Conservation (phyloP, 1,140 invertebrate species). For the Lasaia peninsularis region DNA sequence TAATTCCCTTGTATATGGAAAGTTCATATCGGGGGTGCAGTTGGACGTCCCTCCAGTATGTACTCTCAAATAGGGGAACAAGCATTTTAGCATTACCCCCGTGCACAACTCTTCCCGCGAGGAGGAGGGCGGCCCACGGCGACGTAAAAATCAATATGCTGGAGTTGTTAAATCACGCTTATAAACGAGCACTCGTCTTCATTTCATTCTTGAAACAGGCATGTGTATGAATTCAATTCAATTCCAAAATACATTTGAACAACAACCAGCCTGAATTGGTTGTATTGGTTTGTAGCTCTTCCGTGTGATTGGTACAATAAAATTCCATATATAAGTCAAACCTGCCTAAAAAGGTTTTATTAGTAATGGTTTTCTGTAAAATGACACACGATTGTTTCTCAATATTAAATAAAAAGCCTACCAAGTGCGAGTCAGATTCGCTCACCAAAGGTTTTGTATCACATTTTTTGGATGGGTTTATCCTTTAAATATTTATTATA, state of each 20-base stretch:
- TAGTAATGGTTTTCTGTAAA: too few relatives aligned
- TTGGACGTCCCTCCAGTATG: slow-evolving; percentile 71
- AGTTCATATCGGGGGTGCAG: slow-evolving; percentile 34
- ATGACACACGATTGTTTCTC: too few relatives aligned
- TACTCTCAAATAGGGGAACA: slow-evolving; percentile 77
- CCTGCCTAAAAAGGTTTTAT: too few relatives aligned
- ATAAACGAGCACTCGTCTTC: slow-evolving; percentile 83
- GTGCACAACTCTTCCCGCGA: slow-evolving; percentile 76
- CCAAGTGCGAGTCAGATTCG: too few relatives aligned
- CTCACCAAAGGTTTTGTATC: too few relatives aligned
- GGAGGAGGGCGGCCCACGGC: slow-evolving; percentile 73
- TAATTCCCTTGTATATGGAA: slow-evolving; percentile 47
- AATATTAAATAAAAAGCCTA: too few relatives aligned
- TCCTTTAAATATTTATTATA: too few relatives aligned
- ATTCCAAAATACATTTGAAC: slow-evolving; percentile 14
- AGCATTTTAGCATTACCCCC: slow-evolving; percentile 77
- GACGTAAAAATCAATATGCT: slow-evolving; percentile 85
- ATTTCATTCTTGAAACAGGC: slow-evolving; percentile 71
- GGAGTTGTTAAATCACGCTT: slow-evolving; percentile 85
- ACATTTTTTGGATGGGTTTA: too few relatives aligned
- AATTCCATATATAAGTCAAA: too few relatives aligned
- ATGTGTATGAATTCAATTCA: slow-evolving; percentile 50
- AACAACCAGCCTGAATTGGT: not conserved
- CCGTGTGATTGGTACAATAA: too few relatives aligned
- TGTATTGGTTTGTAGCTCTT: too few relatives aligned